Base-by-base conservation (phyloP, 1,140 invertebrate species). In the Cotesia chilonis region DNA sequence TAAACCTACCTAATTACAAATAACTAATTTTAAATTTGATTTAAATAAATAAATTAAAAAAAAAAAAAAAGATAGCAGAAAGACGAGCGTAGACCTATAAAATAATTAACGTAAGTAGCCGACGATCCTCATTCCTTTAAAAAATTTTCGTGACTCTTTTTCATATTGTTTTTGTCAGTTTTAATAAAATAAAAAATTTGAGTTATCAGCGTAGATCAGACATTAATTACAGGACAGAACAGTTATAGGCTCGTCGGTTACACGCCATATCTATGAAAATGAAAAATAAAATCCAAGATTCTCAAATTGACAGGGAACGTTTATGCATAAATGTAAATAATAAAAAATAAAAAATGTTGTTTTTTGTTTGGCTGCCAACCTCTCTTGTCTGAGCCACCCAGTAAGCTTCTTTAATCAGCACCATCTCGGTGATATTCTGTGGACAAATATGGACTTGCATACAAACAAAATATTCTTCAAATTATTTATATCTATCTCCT, bases 351-450 rank as follows among this genome's bases (percentile, higher is more conserved):
- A 10, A 70, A 83, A 75, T 76, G 80, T 78, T 78, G 77, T 74
- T 69, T 73, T 76, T 72, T 77, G 80, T 82, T 82, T 79, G 78
- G 79, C 81, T 80, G 84, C 86, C 83, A 90, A 96, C 94, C 94
- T 95, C 94, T 93, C 92, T 92, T 87, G 92, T 95, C 89, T 94
- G 91, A 87, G 91, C 91, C 89, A 94, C 93, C 94, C 94, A 96
- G 90, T 94, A 93, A 85, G 93, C 94, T 91, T 95, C 94, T 90
- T 95, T 95, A 90, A 95, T 91, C 90, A 95, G 94, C 89, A 95
- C 92, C 90, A 94, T 92, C 91, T 95, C 93, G 89, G 94, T 95
- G 92, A 96, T 94, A 90, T 95, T 95, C 94, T 95, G 92, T 88
- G 88, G 87, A 90, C 85, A 87, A 85, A 87, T 78, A 81, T 77